Percentiles rank a stretch among this genome's conserved stretches.
phyloP scores from a whole-genome alignment of 2,113 vertebrate species.

The Percina caprodes region DNA sequence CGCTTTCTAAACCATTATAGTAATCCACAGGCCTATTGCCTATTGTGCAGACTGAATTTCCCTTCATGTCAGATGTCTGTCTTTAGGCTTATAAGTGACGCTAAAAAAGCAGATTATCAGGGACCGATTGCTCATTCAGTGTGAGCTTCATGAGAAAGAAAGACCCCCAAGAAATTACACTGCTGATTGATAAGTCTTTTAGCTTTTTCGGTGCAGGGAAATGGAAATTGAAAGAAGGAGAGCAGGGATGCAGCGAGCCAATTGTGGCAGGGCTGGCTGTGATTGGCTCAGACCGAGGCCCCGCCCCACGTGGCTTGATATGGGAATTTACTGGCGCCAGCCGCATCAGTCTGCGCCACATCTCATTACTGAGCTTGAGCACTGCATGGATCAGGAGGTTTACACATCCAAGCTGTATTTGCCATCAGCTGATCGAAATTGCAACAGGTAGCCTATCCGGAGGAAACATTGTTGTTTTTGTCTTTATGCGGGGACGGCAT shows the following conservation, averaged over 20 bases:
- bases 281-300: constrained; percentile 85
- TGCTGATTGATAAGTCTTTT: constrained; percentile 82
- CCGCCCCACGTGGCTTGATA: constrained; percentile 90
- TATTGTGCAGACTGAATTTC: constrained; percentile 21
- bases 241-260: constrained; percentile 83
- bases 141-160: constrained; percentile 60
- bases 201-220: constrained; percentile 65
- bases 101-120: constrained; percentile 65
- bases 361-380: constrained; percentile 81
- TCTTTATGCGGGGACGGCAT: not conserved
- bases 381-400: constrained; percentile 68
- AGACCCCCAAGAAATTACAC: constrained; percentile 71
- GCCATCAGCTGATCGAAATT: constrained; percentile 73
- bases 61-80: constrained; percentile 41
- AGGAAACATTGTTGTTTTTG: constrained; percentile 18
- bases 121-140: constrained; percentile 60
- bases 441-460: constrained; percentile 71
- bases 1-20: constrained; percentile 10
- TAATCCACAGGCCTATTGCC: not conserved
- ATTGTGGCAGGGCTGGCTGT: constrained; percentile 79
- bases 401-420: constrained; percentile 52
- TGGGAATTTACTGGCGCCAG: constrained; percentile 96
- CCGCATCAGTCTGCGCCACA: constrained; percentile 87
- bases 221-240: constrained; percentile 76
- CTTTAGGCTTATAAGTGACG: constrained; percentile 40